A percentile compares a stretch with the other conserved stretches of the same genome.
phyloP scores from a whole-genome alignment of 2,888 invertebrate genomes.

The Gnatocerus cornutus region DNA sequence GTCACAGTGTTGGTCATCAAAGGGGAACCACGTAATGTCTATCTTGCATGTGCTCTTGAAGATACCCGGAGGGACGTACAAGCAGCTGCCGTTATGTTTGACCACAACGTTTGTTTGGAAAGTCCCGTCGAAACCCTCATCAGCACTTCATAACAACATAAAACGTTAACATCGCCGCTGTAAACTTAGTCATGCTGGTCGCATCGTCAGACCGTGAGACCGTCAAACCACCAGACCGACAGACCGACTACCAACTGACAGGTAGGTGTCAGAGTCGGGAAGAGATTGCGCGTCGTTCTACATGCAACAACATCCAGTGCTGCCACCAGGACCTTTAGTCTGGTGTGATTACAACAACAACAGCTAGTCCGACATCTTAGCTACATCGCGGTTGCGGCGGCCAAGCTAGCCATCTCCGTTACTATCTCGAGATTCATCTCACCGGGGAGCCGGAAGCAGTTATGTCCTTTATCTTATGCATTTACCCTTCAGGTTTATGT shows the following conservation, averaged over 20 bases:
- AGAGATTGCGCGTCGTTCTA: constrained; percentile 57
- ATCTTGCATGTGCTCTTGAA: constrained; percentile 99
- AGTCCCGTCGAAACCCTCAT: constrained; percentile 99
- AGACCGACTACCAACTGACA: constrained; percentile 49
- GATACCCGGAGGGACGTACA: constrained; percentile 99
- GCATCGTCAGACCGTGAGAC: constrained; percentile 53
- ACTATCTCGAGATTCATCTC: constrained; percentile 47
- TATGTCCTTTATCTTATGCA: constrained; percentile 48
- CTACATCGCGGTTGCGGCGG: constrained; percentile 64
- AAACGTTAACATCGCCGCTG: constrained; percentile 67
- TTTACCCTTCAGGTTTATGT: constrained; percentile 53
- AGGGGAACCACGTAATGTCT: constrained; percentile 99
- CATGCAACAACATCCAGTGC: constrained; percentile 68
- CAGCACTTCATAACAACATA: constrained; percentile 86
- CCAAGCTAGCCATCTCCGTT: constrained; percentile 63
- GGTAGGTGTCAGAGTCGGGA: constrained; percentile 44
- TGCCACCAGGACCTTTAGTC: constrained; percentile 52
- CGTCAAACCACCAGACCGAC: constrained; percentile 49
- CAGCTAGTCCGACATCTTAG: constrained; percentile 60
- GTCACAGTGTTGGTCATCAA: constrained; percentile 99
- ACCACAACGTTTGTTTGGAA: constrained; percentile 99
- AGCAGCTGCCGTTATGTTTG: constrained; percentile 97
- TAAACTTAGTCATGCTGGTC: constrained; percentile 61
- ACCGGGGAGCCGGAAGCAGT: constrained; percentile 47
- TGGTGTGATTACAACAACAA: constrained; percentile 57